Evolutionary conservation across 2,797 vertebrate genomes (phyloP).

Genomic region (Rhinichthys osculus): DNA sequence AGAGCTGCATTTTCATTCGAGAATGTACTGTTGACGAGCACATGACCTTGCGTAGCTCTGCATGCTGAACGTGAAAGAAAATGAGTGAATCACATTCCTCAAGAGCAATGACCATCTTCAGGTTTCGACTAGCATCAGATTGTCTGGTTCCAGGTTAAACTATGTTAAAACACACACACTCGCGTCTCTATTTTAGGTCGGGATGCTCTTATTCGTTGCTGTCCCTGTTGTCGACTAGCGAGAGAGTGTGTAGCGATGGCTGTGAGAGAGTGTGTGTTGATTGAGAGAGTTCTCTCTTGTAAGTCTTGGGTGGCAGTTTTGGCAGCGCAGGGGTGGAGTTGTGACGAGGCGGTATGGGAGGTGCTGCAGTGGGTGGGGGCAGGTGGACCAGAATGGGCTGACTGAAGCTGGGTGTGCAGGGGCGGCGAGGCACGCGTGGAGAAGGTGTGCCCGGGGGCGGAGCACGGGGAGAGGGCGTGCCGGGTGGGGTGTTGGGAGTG

Average conservation of each 20-base stretch:
- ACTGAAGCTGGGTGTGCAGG: conserved; percentile 80
- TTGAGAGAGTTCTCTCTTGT: conserved; percentile 92
- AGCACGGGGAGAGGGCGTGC: conserved; percentile 83
- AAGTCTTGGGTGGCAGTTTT: conserved; percentile 99
- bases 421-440: conserved; percentile 85
- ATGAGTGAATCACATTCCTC: conserved; percentile 5
- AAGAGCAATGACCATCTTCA: conserved; percentile 27
- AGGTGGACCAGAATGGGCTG: conserved; percentile 83
- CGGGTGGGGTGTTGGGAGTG: conserved; percentile 83
- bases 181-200: conserved; percentile 9
- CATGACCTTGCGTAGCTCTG: conserved; percentile 37
- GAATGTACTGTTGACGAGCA: conserved; percentile 8
- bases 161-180: conserved; percentile 24
- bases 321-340: conserved; percentile 90
- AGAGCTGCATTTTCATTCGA: conserved; percentile 69
- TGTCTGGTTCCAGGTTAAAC: conserved; percentile 60
- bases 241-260: conserved; percentile 85
- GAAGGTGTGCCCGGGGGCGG: conserved; percentile 81
- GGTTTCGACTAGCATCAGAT: conserved; percentile 35
- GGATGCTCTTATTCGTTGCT: conserved; percentile 85
- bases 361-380: conserved; percentile 76
- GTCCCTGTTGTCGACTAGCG: conserved; percentile 91
- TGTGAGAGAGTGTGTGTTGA: conserved; percentile 82
- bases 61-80: conserved; percentile 6
- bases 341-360: conserved; percentile 91